Conservation (phyloP, 2,797 vertebrate genomes). For the Strix occidentalis region DNA sequence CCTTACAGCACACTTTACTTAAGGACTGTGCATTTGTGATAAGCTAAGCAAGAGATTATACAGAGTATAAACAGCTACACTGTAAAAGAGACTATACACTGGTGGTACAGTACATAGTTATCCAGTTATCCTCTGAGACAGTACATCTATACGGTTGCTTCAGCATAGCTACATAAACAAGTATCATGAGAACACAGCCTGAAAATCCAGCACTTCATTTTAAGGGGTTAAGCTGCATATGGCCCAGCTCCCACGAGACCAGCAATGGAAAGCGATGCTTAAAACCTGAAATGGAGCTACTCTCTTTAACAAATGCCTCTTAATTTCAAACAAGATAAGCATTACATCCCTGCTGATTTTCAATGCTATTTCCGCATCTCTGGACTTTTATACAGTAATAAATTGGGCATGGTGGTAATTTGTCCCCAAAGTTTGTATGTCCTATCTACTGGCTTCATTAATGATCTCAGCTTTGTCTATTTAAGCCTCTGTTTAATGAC, state of each 20-base stretch:
- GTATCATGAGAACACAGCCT: background rate
- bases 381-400: background rate
- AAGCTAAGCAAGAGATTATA: background rate
- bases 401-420: background rate
- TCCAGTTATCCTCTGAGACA: background rate
- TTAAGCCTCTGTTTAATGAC: constrained; percentile 22
- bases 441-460: background rate
- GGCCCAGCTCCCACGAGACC: background rate
- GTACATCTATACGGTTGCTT: background rate
- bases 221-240: background rate
- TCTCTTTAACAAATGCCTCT: background rate
- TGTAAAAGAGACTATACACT: background rate
- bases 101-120: background rate
- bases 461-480: background rate
- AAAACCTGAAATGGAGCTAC: background rate
- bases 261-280: background rate
- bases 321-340: background rate
- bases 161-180: background rate
- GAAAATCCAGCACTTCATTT: background rate
- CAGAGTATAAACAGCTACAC: background rate
- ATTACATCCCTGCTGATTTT: background rate
- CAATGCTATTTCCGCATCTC: background rate
- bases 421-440: background rate
- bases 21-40: background rate
- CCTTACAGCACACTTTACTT: background rate